Evolutionary conservation across 2,113 vertebrate genomes (phyloP).

Genomic region (Piprites chloris): DNA sequence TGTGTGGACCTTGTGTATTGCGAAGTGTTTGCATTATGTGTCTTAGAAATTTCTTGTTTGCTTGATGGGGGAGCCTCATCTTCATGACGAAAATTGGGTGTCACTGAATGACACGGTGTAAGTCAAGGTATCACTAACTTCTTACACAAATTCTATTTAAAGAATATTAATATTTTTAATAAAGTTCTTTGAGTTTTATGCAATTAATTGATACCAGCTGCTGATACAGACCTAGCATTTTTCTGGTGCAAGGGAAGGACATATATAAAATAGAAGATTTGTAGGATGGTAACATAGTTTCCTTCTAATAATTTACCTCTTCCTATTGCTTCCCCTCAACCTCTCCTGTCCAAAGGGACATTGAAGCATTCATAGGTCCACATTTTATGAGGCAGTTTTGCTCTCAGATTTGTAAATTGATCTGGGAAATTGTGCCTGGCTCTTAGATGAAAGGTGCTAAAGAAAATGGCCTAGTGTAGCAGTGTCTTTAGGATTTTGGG

Average conservation of each 20-base stretch:
- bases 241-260: background rate
- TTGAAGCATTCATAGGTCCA: background rate
- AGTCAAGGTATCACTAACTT: background rate
- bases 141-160: background rate
- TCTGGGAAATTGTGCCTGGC: background rate
- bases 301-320: background rate
- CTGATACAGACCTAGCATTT: background rate
- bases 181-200: background rate
- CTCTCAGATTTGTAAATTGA: background rate
- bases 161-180: background rate
- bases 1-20: background rate
- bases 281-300: background rate
- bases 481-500: background rate
- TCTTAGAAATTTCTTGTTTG: background rate
- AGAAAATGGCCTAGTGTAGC: background rate
- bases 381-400: background rate
- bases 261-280: background rate
- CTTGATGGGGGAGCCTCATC: background rate
- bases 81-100: background rate
- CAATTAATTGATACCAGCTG: background rate
- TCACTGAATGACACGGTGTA: background rate
- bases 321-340: background rate
- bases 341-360: background rate
- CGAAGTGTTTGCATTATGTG: background rate
- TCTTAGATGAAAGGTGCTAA: background rate